phyloP scores from a whole-genome alignment of 2,888 invertebrate genomes.

The Macrosoma leucophasiata region DNA sequence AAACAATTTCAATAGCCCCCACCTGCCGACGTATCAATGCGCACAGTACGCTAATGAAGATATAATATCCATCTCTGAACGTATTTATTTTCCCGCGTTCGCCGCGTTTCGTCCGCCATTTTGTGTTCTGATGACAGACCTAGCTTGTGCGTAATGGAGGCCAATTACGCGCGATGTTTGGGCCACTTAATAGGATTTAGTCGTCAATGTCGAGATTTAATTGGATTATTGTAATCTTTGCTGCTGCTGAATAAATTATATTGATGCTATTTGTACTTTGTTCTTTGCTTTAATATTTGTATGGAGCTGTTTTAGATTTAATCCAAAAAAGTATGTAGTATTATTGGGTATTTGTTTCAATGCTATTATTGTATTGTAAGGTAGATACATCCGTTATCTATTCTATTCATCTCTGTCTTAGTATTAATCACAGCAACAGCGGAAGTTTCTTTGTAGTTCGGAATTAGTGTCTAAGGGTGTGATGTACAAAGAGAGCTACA shows the following conservation, averaged over 20 bases:
- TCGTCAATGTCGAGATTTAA: slow-evolving; percentile 67
- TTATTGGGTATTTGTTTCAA: background rate
- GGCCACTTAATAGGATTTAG: slow-evolving; percentile 66
- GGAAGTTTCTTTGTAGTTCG: too few relatives aligned
- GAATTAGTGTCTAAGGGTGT: too few relatives aligned
- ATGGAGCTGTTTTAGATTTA: background rate
- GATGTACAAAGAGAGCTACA: too few relatives aligned
- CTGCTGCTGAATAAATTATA: slow-evolving; percentile 40
- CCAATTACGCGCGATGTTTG: slow-evolving; percentile 61
- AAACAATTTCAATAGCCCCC: slow-evolving; percentile 64
- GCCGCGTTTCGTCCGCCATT: slow-evolving; percentile 56
- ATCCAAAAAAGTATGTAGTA: slow-evolving; percentile 2
- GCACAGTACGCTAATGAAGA: slow-evolving; percentile 69
- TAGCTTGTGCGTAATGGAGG: slow-evolving; percentile 61
- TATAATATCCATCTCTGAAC: slow-evolving; percentile 69
- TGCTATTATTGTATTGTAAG: too few relatives aligned
- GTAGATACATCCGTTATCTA: too few relatives aligned
- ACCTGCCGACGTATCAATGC: slow-evolving; percentile 72
- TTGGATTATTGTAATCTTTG: slow-evolving; percentile 65
- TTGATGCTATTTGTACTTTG: slow-evolving; percentile 17
- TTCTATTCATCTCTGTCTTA: too few relatives aligned
- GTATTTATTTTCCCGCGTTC: slow-evolving; percentile 67
- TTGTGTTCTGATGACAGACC: slow-evolving; percentile 61
- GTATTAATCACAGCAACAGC: too few relatives aligned
- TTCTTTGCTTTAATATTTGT: slow-evolving; percentile 12